These are phyloP conservation scores for Drosophila ironensis DNA, from an alignment of 1,140 invertebrate genomes.

Conservation along the genomic window DNA sequence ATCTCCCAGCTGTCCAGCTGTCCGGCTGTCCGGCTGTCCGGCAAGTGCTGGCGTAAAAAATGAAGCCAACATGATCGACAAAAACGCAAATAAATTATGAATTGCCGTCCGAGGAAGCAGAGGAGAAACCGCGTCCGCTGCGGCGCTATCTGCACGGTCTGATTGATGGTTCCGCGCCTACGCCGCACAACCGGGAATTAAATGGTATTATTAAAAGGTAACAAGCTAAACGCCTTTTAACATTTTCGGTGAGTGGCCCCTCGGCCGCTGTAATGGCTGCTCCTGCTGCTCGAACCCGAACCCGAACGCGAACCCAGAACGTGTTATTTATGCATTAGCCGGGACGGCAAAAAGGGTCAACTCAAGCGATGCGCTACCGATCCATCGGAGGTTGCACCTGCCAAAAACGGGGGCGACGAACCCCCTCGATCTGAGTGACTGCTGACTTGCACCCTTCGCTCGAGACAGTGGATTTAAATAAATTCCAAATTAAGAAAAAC, in stretches of 20 bases:
- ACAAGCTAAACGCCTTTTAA: slow-evolving; percentile 79
- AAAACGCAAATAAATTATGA: slow-evolving; percentile 71
- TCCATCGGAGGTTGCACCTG: slow-evolving; percentile 49
- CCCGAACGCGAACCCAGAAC: not conserved
- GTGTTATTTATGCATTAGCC: slow-evolving; percentile 76
- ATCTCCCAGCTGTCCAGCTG: slow-evolving; percentile 55
- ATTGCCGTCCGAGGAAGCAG: slow-evolving; percentile 37
- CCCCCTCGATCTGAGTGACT: slow-evolving; percentile 25
- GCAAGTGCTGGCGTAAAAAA: slow-evolving; percentile 53
- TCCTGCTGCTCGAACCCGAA: not conserved
- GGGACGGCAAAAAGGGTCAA: slow-evolving; percentile 11
- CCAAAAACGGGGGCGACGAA: slow-evolving; percentile 65
- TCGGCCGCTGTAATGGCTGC: slow-evolving; percentile 43
- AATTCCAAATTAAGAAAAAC: slow-evolving; percentile 80
- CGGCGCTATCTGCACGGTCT: slow-evolving; percentile 59
- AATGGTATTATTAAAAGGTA: slow-evolving; percentile 80
- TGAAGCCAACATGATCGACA: slow-evolving; percentile 61
- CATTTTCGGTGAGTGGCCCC: slow-evolving; percentile 58
- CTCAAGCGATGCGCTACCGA: slow-evolving; percentile 10
- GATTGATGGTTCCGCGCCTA: slow-evolving; percentile 75
- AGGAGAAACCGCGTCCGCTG: slow-evolving; percentile 10
- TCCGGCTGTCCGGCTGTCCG: slow-evolving; percentile 45
- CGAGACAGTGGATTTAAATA: slow-evolving; percentile 68
- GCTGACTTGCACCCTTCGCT: slow-evolving; percentile 28
- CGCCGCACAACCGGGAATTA: slow-evolving; percentile 67